Base-by-base conservation (phyloP, 1,140 invertebrate species). In the Drusus annulatus region DNA sequence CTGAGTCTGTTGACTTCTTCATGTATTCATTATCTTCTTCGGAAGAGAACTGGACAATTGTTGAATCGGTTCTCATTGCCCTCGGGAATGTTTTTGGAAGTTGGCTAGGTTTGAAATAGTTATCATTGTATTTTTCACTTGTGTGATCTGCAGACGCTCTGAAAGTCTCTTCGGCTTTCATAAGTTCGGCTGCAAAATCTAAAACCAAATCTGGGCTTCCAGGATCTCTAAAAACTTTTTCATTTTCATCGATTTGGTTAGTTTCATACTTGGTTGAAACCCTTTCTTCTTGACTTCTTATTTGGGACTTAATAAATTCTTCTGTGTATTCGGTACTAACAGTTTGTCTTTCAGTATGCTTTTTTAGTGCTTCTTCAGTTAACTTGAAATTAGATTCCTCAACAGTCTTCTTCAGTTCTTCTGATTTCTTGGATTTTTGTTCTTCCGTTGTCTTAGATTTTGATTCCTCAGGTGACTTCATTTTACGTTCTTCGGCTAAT, bases 1-100 rank as follows among this genome's bases (percentile, higher is more conserved):
- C 89, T 16, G 89, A 90, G 80, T 90, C 89, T 6, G 88, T 90
- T n/a, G 89, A 90, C 85, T 90, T 90, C 68, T 90, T 90, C n/a
- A 90, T 84, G 76, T 89, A 90, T 80, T 90, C 89, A 77, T 86
- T 90, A 68, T 90, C 89, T 87, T 90, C 89, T 84, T 90, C 89
- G 10, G 89, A 90, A 60, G 89, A 90, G 74, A 90, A 87, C 84
- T 90, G 89, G 0, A 90, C 89, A 31, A 90, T 85, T 19, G 89
- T 90, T 10, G 89, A 90, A 81, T 90, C 89, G 19, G 89, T 90
- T 84, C 89, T 86, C 60, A 87, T 85, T 10, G 88, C 84, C 84
- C 88, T 90, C 4, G 86, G 84, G 68, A 87, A 87, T 13, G 85
- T 65, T 84, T 89, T 88, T 1, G 84, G 76, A 15, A 83, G 87